Evolutionary conservation across 1,140 invertebrate genomes (phyloP), one percentile per base, ranked within the genome.

Genomic region (Cyrtorhinus lividipennis): DNA sequence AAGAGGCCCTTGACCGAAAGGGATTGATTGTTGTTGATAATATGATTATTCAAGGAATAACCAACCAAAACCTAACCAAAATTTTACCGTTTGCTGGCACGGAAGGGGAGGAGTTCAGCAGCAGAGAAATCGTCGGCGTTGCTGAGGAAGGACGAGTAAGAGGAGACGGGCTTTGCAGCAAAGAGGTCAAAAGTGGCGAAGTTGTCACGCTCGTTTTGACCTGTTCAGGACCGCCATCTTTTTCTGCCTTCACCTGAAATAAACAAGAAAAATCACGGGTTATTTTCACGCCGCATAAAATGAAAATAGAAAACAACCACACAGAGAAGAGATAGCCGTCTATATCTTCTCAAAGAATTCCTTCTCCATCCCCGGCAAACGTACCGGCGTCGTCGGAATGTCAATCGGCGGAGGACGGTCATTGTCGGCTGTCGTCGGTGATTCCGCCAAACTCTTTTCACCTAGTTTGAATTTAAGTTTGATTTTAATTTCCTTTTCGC

Each of bases 171-270:
- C 83, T 88, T 70, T 89, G 87, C 0, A 92, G 74, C 13, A 92
- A 74, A 65, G 86, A 90, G 2, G 88, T 90, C 24, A 92, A 73
- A n/a, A 92, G 71, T 0, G 88, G 88, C 0, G 88, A 90, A 30
- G 76, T 73, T 23, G 69, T 75, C 73, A 22, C 73, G 68, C 69
- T 73, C 72, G 56, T 71, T 68, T 53, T 69, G 67, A 48, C 22
- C 27, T 24, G 61, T 12, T 62, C 48, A 22, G 2, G 24, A n/a
- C 25, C 46, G 2, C 13, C 22, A 5, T 62, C 61, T 24, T 56
- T 64, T 53, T 64, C 44, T 13, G 48, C 45, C 44, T 64, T 57
- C n/a, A 26, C 38, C 56, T 64, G 15, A 53, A 56, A 53, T 18
- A 63, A 63, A 25, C n/a, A n/a, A 15, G 25, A 58, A 58, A 62